Percentiles rank a stretch among this genome's conserved stretches.
Conservation (phyloP, 2,113 vertebrate species). For the Peromyscus leucopus region DNA sequence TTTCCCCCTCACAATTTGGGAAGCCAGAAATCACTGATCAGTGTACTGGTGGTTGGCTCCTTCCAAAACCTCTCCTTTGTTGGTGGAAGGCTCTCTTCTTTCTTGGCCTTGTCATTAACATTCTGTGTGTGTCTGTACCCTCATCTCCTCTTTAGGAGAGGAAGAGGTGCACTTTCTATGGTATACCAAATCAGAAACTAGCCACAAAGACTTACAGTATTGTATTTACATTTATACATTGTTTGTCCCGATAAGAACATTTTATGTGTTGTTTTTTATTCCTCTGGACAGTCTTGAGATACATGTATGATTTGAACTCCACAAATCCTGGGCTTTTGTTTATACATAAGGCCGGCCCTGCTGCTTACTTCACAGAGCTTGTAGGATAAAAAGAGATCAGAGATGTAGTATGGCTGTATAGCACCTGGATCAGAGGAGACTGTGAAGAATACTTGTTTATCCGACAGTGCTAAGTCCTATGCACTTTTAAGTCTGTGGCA, state of each 20-base stretch:
- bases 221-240: slow-evolving; percentile 9
- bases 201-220: neutral
- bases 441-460: slow-evolving; percentile 33
- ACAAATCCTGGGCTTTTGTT: slow-evolving; percentile 1
- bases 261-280: slow-evolving; percentile 6
- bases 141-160: neutral
- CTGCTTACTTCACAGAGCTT: neutral
- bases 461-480: neutral
- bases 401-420: neutral
- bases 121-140: neutral
- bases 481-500: neutral
- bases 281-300: neutral
- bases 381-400: neutral
- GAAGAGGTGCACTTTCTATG: neutral
- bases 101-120: neutral
- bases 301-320: neutral
- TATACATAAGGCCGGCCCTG: neutral
- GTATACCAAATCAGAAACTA: neutral
- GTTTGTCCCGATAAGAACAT: neutral
- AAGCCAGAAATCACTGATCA: neutral
- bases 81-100: neutral
- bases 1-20: neutral
- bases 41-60: neutral
- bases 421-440: neutral
- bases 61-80: neutral